These are phyloP conservation scores for Sciurus niger DNA, from an alignment of 2,113 vertebrate genomes.

Conservation along the genomic window DNA sequence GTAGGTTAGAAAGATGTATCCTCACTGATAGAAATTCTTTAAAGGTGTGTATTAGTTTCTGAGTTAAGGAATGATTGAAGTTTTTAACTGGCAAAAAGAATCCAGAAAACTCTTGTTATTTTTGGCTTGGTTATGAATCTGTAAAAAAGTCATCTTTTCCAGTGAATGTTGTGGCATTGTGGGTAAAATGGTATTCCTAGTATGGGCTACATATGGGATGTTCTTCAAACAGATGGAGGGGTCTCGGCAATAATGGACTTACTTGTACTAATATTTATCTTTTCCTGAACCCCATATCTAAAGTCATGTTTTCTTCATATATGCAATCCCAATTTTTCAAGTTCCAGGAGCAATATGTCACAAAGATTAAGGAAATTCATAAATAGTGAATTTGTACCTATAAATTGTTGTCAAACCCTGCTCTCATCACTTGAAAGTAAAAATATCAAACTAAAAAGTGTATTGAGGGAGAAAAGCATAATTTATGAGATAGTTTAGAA, in stretches of 20 bases:
- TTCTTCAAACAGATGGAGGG: neutral
- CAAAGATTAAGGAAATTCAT: constrained; percentile 45
- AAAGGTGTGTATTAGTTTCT: constrained; percentile 44
- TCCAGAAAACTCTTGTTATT: neutral
- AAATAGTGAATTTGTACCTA: neutral
- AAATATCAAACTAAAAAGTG: constrained; percentile 33
- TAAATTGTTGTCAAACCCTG: neutral
- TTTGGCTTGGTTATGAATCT: constrained; percentile 25
- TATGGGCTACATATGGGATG: neutral
- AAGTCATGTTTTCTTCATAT: neutral
- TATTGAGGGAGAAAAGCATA: neutral
- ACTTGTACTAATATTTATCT: neutral
- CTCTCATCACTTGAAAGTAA: neutral
- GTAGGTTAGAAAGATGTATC: constrained; percentile 61
- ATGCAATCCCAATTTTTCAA: neutral
- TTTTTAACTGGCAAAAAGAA: constrained; percentile 5
- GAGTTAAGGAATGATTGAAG: neutral
- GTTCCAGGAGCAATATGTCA: neutral
- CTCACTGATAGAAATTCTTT: neutral
- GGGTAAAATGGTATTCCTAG: neutral
- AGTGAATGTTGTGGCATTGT: neutral
- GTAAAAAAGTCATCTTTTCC: neutral
- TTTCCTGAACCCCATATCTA: neutral
- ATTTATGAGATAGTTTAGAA: constrained; percentile 3
- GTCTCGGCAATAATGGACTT: neutral